Evolutionary conservation across 2,888 invertebrate genomes (phyloP).

Genomic region (Nomada fabriciana): DNA sequence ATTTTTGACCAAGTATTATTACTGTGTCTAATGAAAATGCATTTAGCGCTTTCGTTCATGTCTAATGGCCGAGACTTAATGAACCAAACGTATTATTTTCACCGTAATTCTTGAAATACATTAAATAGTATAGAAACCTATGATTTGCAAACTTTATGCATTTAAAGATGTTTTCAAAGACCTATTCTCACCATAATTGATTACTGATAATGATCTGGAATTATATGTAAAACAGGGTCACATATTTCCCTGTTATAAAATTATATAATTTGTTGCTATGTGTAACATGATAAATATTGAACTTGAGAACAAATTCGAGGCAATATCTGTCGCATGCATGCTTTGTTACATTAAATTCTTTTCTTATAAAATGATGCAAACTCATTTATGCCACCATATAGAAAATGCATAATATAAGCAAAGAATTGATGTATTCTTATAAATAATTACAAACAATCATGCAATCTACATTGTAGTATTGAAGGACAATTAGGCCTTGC

Average conservation of each 20-base stretch:
- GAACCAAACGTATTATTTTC: constrained; percentile 29
- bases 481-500: constrained; percentile 22
- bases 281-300: constrained; percentile 26
- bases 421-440: constrained; percentile 41
- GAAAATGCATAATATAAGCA: constrained; percentile 6
- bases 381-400: constrained; percentile 17
- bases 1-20: constrained; percentile 47
- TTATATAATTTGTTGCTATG: constrained; percentile 35
- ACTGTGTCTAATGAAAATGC: constrained; percentile 45
- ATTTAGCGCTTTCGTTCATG: constrained; percentile 49
- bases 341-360: constrained; percentile 27
- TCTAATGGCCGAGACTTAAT: constrained; percentile 53
- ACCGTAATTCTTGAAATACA: constrained; percentile 20
- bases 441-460: constrained; percentile 36
- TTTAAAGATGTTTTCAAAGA: constrained; percentile 14
- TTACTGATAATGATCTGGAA: constrained; percentile 24
- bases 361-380: constrained; percentile 22
- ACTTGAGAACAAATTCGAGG: constrained; percentile 57
- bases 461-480: constrained; percentile 15
- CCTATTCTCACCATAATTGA: constrained; percentile 50
- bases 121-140: constrained; percentile 29
- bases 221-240: constrained; percentile 34
- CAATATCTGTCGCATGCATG: constrained; percentile 27
- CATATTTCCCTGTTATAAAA: constrained; percentile 17
- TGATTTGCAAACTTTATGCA: constrained; percentile 33